phyloP scores from a whole-genome alignment of 2,888 invertebrate species.

The Chloroclysta siterata region DNA sequence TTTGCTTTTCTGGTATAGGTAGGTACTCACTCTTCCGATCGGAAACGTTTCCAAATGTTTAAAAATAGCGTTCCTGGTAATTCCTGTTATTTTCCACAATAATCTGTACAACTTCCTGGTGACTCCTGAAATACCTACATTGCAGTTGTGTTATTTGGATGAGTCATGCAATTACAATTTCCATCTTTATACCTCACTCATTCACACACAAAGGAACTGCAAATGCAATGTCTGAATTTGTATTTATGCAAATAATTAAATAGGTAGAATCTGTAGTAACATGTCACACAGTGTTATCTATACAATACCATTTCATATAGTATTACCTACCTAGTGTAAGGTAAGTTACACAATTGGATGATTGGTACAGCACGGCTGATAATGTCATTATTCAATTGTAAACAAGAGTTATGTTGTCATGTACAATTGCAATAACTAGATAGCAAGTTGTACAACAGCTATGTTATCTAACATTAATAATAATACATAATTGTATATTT shows the following conservation, averaged over 20 bases:
- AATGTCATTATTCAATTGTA: constrained; percentile 21
- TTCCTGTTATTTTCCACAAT: no score
- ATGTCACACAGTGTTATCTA: no score
- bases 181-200: not conserved
- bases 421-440: not conserved
- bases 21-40: no score
- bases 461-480: not conserved
- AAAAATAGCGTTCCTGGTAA: no score
- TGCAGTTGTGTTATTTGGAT: not conserved
- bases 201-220: not conserved
- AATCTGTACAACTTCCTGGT: no score
- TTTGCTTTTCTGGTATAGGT: no score
- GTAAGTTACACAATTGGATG: constrained; percentile 12
- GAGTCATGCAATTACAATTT: not conserved
- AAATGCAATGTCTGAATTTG: not conserved
- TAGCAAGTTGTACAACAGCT: not conserved
- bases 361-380: constrained; percentile 7
- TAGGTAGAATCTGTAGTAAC: no score
- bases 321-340: no score
- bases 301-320: no score
- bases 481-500: not conserved
- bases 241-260: no score
- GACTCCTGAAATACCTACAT: not conserved
- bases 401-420: constrained; percentile 4
- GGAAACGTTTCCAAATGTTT: no score